Evolutionary conservation across 2,888 invertebrate genomes (phyloP).

Genomic region (Spialia ferax): DNA sequence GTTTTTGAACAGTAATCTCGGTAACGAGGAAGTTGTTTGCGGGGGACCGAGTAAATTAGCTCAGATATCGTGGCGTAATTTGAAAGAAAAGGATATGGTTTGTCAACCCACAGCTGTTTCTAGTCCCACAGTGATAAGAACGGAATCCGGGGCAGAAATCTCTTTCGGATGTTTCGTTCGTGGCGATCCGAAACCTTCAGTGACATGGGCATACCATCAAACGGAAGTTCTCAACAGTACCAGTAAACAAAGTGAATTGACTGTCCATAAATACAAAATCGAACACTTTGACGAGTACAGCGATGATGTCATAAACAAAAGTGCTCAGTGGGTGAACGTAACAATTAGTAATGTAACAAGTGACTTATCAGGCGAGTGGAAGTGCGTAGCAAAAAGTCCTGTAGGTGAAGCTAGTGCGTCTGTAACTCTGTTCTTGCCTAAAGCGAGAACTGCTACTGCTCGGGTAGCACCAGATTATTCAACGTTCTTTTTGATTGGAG

Average conservation of each 20-base stretch:
- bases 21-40: conserved; percentile 91
- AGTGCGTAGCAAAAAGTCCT: conserved; percentile 92
- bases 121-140: conserved; percentile 87
- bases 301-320: conserved; percentile 75
- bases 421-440: conserved; percentile 82
- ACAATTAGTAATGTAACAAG: conserved; percentile 94
- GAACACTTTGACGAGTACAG: conserved; percentile 70
- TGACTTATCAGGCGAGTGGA: conserved; percentile 94
- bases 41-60: conserved; percentile 89
- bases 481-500: conserved; percentile 90
- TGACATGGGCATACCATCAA: conserved; percentile 93
- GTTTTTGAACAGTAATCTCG: conserved; percentile 92
- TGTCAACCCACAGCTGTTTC: conserved; percentile 91
- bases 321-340: conserved; percentile 92
- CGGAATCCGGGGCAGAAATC: conserved; percentile 93
- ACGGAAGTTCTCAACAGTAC: conserved; percentile 67
- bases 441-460: conserved; percentile 91
- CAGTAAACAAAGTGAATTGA: conserved; percentile 66
- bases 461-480: conserved; percentile 91
- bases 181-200: conserved; percentile 93
- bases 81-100: conserved; percentile 91
- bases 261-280: conserved; percentile 63
- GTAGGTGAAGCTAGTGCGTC: conserved; percentile 88
- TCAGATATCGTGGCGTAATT: conserved; percentile 91
- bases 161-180: conserved; percentile 92